Evolutionary conservation across 2,113 vertebrate species (phyloP), one percentile per base, ranked within the genome.

Genomic region (Pterocles burchelli): DNA sequence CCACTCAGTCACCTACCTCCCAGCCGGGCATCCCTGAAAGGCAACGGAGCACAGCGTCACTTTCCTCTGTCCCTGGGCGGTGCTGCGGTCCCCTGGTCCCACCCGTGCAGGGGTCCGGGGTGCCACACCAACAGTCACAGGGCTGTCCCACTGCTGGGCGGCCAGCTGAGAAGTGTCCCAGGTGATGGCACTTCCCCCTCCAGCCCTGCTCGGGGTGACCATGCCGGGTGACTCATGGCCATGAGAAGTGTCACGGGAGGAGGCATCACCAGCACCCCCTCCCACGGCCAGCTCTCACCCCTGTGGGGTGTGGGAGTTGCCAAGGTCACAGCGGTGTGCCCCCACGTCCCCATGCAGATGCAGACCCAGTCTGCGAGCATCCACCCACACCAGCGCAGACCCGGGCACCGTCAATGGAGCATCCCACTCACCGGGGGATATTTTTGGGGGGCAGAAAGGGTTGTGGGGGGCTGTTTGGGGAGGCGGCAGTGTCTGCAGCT

Each of bases 11-110:
- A 4, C 94, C 93, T 68, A 45, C 88, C 33, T 95, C 74, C 84
- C 87, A 70, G 82, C 68, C 81, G 26, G 31, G 92, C 96, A 97
- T 93, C 90, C 97, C 97, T 97, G 96, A 85, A 97, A 97, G 95
- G 95, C 68, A 96, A 95, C 4, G 72, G 91, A 76, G 90, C 94
- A 97, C 13, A 13, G 33, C 0, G 49, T 97, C 92, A 97, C 88
- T 55, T n/a, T 86, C 36, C 59, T 36, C 70, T 49, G 54, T 57
- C 26, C 52, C 62, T 6, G 7, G 52, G 4, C 0, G 1, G 14
- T 17, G 3, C 52, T 3, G 6, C 4, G 1, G n/a, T 11, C 20
- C 67, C 82, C 41, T 25, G 34, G 31, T 54, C 25, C n/a, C n/a
- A 21, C 0, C 8, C 0, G 0, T 18, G 4, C 0, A 2, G 25